phyloP scores from a whole-genome alignment of 2,888 invertebrate genomes.

The Drosophila algonquin region DNA sequence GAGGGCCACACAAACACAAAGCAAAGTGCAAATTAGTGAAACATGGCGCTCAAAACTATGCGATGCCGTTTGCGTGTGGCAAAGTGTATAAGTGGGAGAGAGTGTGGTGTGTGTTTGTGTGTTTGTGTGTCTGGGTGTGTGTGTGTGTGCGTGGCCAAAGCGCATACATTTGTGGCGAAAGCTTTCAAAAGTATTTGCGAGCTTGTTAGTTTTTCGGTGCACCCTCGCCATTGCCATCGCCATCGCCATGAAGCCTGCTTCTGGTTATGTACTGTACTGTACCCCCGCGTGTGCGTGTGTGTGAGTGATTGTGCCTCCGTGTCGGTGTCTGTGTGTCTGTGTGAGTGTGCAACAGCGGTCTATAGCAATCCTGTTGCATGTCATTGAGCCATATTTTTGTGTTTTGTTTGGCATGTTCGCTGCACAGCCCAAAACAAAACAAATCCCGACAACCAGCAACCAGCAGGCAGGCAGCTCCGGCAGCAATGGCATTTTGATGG shows the following conservation, averaged over 20 bases:
- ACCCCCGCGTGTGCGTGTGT: conserved; percentile 3
- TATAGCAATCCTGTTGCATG: conserved; percentile 74
- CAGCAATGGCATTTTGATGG: conserved; percentile 56
- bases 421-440: conserved; percentile 34
- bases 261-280: conserved; percentile 18
- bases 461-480: conserved; percentile 6
- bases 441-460: conserved; percentile 6
- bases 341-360: conserved; percentile 39
- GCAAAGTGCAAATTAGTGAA: conserved; percentile 79
- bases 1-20: conserved; percentile 52
- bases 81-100: conserved; percentile 10
- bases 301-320: conserved; percentile 32
- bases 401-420: conserved; percentile 58
- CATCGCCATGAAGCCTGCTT: conserved; percentile 31
- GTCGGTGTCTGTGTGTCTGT: neutral
- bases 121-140: conserved; percentile 12
- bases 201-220: conserved; percentile 68
- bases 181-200: conserved; percentile 71
- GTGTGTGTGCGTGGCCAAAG: conserved; percentile 32
- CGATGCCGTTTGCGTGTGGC: conserved; percentile 45
- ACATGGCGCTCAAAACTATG: conserved; percentile 67
- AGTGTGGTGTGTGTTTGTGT: neutral
- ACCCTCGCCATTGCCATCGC: conserved; percentile 55
- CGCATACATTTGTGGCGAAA: conserved; percentile 68
- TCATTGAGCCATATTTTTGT: conserved; percentile 74